Conservation (phyloP, 2,888 invertebrate genomes). For the Halocaridina rubra region DNA sequence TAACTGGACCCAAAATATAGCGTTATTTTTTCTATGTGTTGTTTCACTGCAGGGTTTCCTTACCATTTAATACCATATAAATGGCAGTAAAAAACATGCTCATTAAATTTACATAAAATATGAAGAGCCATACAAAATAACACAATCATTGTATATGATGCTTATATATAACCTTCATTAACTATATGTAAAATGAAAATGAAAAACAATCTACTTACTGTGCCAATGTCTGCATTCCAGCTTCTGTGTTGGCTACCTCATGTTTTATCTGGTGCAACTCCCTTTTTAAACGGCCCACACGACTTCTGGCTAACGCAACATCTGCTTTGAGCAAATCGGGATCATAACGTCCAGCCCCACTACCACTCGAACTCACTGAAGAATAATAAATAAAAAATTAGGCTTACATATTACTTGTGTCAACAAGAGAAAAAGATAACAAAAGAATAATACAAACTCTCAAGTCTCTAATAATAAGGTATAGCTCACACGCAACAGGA, state of each 20-base stretch:
- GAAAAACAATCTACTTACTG: conserved; percentile 75
- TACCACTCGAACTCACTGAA: conserved; percentile 77
- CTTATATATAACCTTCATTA: no score
- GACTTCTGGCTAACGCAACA: conserved; percentile 86
- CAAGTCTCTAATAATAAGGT: neutral
- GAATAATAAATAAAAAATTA: neutral
- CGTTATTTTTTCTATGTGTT: no score
- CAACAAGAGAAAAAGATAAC: neutral
- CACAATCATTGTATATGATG: no score
- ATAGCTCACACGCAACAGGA: neutral
- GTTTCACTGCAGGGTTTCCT: no score
- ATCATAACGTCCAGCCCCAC: conserved; percentile 79
- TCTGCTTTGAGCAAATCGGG: conserved; percentile 93
- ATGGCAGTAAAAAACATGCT: no score
- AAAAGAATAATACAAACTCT: neutral
- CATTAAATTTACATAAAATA: no score
- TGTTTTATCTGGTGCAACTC: conserved; percentile 91
- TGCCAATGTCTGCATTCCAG: conserved; percentile 91
- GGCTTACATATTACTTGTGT: neutral
- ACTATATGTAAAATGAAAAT: no score
- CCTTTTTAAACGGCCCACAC: conserved; percentile 88
- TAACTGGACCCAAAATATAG: no score
- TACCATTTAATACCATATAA: no score
- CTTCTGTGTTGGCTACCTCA: conserved; percentile 90
- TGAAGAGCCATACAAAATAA: no score